Conservation (phyloP, 2,888 invertebrate species). For the Sphaerophoria taeniata region DNA sequence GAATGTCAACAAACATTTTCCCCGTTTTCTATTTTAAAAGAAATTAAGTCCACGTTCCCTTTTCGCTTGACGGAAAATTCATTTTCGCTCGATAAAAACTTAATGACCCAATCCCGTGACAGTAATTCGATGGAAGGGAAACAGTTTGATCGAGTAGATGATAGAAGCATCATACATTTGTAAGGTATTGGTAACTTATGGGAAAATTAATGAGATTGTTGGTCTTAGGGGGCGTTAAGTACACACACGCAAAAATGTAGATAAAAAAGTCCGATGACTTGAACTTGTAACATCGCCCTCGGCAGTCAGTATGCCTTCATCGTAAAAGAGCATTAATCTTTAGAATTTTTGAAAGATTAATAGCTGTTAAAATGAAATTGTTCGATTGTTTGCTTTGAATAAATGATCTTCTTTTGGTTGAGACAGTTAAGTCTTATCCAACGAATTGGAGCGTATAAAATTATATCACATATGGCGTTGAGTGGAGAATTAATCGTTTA, state of each 20-base stretch:
- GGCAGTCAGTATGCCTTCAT: not conserved
- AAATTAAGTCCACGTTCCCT: constrained; percentile 13
- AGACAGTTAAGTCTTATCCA: constrained; percentile 21
- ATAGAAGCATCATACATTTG: not conserved
- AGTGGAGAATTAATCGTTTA: too few relatives aligned
- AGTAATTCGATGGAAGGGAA: constrained; percentile 12
- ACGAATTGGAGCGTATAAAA: constrained; percentile 48
- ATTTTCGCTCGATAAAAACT: constrained; percentile 65
- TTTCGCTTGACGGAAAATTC: constrained; percentile 26
- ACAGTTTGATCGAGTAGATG: not conserved
- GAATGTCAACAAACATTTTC: constrained; percentile 4
- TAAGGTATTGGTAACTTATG: constrained; percentile 18
- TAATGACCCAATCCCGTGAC: constrained; percentile 63
- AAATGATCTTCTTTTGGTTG: not conserved
- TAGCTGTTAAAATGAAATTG: constrained; percentile 46
- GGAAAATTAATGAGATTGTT: constrained; percentile 20
- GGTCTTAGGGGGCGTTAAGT: constrained; percentile 50
- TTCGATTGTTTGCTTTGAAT: constrained; percentile 30
- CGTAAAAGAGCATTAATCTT: constrained; percentile 44
- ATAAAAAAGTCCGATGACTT: not conserved
- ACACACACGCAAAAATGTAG: constrained; percentile 20
- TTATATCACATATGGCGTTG: constrained; percentile 32
- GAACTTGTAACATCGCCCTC: not conserved
- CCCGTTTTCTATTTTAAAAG: constrained; percentile 20
- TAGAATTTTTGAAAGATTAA: constrained; percentile 62